Evolutionary conservation across 2,113 vertebrate genomes (phyloP).

Genomic region (Choloepus hoffmanni): DNA sequence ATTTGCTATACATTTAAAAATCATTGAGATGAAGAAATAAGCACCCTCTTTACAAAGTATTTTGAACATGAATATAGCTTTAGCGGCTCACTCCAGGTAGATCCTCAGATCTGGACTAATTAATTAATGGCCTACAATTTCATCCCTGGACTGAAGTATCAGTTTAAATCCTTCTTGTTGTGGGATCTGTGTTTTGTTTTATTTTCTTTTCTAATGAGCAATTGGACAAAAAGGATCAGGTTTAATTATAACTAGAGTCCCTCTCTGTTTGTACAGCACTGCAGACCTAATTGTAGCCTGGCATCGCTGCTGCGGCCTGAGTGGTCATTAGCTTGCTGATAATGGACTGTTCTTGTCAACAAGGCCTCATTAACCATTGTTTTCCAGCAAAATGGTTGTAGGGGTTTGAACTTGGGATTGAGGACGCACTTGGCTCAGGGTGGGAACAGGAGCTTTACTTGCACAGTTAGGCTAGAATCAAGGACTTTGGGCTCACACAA

Average conservation of each 20-base stretch:
- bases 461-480: neutral
- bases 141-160: neutral
- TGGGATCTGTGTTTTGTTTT: slow-evolving; percentile 75
- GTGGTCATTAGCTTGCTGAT: slow-evolving; percentile 83
- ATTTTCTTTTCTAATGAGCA: slow-evolving; percentile 77
- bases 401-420: slow-evolving; percentile 77
- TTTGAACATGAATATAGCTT: neutral
- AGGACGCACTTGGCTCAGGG: slow-evolving; percentile 2
- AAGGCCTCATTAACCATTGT: slow-evolving; percentile 81
- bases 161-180: slow-evolving; percentile 46
- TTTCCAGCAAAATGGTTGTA: slow-evolving; percentile 63
- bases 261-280: slow-evolving; percentile 79
- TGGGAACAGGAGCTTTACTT: neutral
- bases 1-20: slow-evolving; percentile 5
- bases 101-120: neutral
- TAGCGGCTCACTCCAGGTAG: neutral
- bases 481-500: neutral
- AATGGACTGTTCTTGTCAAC: slow-evolving; percentile 76
- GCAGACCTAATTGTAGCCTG: slow-evolving; percentile 83
- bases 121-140: neutral
- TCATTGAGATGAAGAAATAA: neutral
- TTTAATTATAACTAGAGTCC: slow-evolving; percentile 76
- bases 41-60: neutral
- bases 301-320: slow-evolving; percentile 71
- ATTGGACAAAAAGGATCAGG: slow-evolving; percentile 74